phyloP scores from a whole-genome alignment of 1,140 invertebrate species.

The Trachymyrmex septentrionalis region DNA sequence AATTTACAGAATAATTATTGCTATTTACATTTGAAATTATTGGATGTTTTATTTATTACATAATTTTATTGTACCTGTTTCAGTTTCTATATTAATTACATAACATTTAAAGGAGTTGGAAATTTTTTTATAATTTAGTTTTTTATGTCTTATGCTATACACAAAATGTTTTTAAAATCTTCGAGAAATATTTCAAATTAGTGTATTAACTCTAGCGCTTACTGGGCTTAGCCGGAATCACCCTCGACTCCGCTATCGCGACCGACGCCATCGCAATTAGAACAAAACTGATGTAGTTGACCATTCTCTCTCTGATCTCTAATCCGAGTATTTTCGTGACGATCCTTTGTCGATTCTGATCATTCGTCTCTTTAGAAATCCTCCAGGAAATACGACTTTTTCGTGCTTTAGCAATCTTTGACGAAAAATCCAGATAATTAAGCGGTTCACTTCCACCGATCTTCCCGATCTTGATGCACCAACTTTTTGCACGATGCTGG shows the following conservation, averaged over 20 bases:
- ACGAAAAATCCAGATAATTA: slow-evolving; percentile 21
- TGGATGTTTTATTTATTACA: neutral
- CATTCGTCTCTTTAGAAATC: neutral
- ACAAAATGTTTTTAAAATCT: neutral
- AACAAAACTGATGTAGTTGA: slow-evolving; percentile 54
- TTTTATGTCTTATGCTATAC: neutral
- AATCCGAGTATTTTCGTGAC: neutral
- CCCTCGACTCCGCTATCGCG: slow-evolving; percentile 41
- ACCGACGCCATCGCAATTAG: slow-evolving; percentile 57
- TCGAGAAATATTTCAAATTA: neutral
- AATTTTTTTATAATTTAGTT: neutral
- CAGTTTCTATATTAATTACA: neutral
- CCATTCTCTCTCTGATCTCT: slow-evolving; percentile 34
- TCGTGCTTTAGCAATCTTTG: neutral
- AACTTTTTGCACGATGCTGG: slow-evolving; percentile 73
- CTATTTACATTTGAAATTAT: neutral
- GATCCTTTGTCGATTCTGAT: neutral
- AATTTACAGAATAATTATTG: neutral
- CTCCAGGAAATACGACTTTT: neutral
- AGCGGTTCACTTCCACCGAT: slow-evolving; percentile 54
- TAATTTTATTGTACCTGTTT: neutral
- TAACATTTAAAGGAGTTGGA: neutral
- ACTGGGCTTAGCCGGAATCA: slow-evolving; percentile 67
- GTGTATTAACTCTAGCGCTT: slow-evolving; percentile 34
- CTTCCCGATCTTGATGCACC: slow-evolving; percentile 47